These are phyloP conservation scores for Sepioteuthis lessoniana DNA, from an alignment of 2,888 invertebrate species.

Conservation along the genomic window DNA sequence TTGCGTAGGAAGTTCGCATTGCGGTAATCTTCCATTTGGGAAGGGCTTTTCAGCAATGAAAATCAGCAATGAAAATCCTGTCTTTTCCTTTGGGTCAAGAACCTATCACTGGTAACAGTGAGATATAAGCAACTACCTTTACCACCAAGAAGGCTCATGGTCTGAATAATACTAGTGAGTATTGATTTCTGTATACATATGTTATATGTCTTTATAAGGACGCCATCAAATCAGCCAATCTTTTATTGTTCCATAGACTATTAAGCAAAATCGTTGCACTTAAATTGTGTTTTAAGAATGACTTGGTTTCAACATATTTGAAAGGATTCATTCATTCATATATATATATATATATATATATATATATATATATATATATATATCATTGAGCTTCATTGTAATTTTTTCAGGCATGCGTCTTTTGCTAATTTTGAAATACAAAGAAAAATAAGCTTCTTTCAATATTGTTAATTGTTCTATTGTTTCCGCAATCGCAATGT, in stretches of 20 bases:
- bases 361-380: slow-evolving; percentile 33
- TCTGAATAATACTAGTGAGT: neutral
- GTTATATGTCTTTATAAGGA: neutral
- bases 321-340: neutral
- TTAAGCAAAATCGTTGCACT: no score
- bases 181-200: neutral
- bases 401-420: neutral
- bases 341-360: slow-evolving; percentile 33
- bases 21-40: neutral
- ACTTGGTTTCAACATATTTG: no score
- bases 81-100: neutral
- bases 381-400: neutral
- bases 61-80: neutral
- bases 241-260: no score
- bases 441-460: neutral
- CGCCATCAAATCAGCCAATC: no score
- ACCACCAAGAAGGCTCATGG: neutral
- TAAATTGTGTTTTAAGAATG: no score
- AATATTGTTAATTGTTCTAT: neutral
- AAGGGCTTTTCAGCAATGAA: neutral
- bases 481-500: neutral
- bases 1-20: neutral
- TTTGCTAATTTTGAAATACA: neutral
- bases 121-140: neutral
- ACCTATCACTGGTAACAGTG: neutral